Base-by-base conservation (phyloP, 2,113 vertebrate genomes). In the Haemorhous mexicanus region DNA sequence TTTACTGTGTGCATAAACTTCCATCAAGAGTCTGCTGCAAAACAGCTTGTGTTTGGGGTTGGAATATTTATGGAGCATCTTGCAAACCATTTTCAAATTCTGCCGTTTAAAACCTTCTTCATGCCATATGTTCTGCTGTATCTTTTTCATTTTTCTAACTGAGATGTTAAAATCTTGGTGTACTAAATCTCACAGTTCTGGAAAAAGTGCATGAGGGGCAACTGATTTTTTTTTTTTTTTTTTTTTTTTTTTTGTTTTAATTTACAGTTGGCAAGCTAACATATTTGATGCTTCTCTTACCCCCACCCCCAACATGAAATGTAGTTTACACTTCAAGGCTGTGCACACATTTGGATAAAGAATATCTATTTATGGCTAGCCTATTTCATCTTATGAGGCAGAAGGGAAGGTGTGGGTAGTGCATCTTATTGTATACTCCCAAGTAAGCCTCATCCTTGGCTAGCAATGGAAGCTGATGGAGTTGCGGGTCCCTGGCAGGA, bases 41-140 rank as follows among this genome's bases (percentile, higher is more conserved):
- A 95, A 64, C 85, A 97, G 90, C 88, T 96, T 85, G 66, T 87
- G 64, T 74, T 96, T 95, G 90, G 68, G 50, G 61, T 81, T 90
- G 39, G 91, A 96, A 85, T 92, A 93, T 80, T 94, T 96, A 63
- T 95, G 84, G 94, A 97, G 35, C 84, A 93, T 87, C 62, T 82
- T 78, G 76, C 77, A 47, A 46, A 77, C 75, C 44, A 43, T 86
- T 90, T 93, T 87, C 55, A 90, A 93, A 93, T 84, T 95, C 50
- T 92, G 64, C 78, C 28, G 1, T 75, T 93, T 67, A 89, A 72
- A 94, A 89, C 87, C 91, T 97, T 95, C 72, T 94, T 41, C 43
- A 13, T 80, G 87, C 87, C 94, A 87, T 95, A 77, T 87, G 87
- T 95, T 95, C 90, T 90, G 32, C 87, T 41, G 13, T 94, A 84